Conservation (phyloP, 2,113 vertebrate genomes). For the Anhinga anhinga region DNA sequence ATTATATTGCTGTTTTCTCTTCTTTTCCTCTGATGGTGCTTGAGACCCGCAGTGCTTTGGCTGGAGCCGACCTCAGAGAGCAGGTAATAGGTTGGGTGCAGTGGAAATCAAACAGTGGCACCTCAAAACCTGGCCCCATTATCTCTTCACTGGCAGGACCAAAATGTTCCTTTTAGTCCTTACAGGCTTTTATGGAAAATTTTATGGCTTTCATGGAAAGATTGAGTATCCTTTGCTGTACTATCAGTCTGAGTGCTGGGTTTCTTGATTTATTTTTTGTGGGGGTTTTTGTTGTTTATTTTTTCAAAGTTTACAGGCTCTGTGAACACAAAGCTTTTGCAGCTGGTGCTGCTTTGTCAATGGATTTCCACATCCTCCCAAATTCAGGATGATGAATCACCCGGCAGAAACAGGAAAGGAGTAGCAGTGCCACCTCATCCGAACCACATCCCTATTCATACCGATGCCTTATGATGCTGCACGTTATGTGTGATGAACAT, state of each 20-base stretch:
- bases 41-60: background rate
- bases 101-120: background rate
- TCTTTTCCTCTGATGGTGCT: background rate
- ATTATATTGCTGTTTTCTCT: background rate
- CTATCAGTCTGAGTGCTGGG: fast-evolving
- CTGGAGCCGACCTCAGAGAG: background rate
- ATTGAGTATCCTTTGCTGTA: background rate
- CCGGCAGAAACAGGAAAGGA: background rate
- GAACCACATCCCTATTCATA: background rate
- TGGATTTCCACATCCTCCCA: background rate
- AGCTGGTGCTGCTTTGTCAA: slow-evolving; percentile 10
- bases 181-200: background rate
- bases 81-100: background rate
- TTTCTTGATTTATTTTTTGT: background rate
- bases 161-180: background rate
- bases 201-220: background rate
- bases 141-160: background rate
- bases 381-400: background rate
- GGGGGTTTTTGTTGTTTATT: background rate
- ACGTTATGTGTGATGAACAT: background rate
- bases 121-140: background rate
- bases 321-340: background rate
- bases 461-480: background rate
- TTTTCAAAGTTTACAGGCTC: background rate
- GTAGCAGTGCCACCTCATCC: background rate